A percentile compares a stretch with the other conserved stretches of the same genome.
These are phyloP conservation scores for Platalea minor DNA, from an alignment of 2,797 vertebrate species.

Conservation along the genomic window DNA sequence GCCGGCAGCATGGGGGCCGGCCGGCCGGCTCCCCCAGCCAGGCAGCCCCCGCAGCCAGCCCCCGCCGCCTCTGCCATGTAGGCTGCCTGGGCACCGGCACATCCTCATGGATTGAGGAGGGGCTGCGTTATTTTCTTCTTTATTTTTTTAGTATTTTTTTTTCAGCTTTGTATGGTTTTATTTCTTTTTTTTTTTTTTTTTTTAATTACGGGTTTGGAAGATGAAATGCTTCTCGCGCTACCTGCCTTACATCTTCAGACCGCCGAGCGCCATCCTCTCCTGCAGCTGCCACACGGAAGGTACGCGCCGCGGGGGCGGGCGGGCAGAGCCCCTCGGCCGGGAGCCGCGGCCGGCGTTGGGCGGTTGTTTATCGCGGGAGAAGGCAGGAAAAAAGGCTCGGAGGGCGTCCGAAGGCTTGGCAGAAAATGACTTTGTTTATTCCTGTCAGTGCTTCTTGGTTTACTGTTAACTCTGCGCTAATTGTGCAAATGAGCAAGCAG, in stretches of 20 bases:
- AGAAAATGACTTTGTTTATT: not conserved
- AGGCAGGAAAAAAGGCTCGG: not conserved
- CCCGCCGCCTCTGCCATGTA: slow-evolving; percentile 44
- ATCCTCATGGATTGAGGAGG: slow-evolving; percentile 67
- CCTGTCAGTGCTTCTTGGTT: not conserved
- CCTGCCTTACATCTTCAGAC: slow-evolving; percentile 93
- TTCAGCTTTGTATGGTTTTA: slow-evolving; percentile 6
- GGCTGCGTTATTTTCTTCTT: not conserved
- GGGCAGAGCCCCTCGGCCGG: too few relatives aligned
- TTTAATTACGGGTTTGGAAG: slow-evolving; percentile 70
- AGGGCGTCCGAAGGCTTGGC: not conserved
- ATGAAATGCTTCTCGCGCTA: slow-evolving; percentile 99
- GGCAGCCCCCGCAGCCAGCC: slow-evolving; percentile 54
- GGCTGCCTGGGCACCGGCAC: slow-evolving; percentile 35
- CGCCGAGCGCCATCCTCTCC: slow-evolving; percentile 91
- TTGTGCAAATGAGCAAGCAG: not conserved
- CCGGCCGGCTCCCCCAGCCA: slow-evolving; percentile 34
- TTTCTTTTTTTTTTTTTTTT: not conserved
- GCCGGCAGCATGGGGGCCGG: slow-evolving; percentile 69
- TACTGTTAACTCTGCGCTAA: not conserved
- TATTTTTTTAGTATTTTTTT: not conserved
- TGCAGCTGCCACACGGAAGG: slow-evolving; percentile 96
- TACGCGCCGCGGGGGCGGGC: slow-evolving; percentile 68
- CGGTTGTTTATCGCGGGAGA: not conserved
- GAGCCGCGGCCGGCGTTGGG: not conserved